A percentile compares a stretch with the other conserved stretches of the same genome.
Conservation (phyloP, 2,113 vertebrate genomes). For the Nicator chloris region DNA sequence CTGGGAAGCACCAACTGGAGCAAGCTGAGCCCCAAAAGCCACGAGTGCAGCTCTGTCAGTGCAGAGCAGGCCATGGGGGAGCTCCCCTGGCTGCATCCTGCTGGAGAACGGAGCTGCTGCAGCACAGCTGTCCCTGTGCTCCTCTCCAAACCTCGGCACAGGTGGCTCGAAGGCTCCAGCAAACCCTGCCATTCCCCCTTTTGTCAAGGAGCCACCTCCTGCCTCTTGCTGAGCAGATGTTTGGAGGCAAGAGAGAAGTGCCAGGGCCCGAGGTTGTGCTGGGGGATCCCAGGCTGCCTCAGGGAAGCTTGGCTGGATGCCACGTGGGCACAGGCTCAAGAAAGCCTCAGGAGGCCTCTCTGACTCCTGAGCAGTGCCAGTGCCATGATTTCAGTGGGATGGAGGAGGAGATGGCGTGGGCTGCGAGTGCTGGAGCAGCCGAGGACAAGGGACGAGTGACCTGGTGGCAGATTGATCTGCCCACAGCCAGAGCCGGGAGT, state of each 20-base stretch:
- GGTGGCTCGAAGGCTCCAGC: neutral
- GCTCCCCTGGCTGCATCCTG: neutral
- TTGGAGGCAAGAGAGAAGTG: neutral
- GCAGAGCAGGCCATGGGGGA: neutral
- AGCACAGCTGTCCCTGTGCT: neutral
- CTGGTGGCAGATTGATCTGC: too few relatives aligned
- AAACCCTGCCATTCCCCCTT: neutral
- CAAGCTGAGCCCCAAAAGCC: neutral
- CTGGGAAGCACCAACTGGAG: conserved; percentile 1
- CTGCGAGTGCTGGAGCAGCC: too few relatives aligned
- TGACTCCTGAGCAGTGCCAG: neutral
- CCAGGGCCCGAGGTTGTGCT: too few relatives aligned
- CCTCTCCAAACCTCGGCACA: neutral
- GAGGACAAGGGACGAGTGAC: too few relatives aligned
- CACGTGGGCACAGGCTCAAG: neutral
- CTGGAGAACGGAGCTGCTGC: neutral
- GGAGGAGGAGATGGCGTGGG: too few relatives aligned
- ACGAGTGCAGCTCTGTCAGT: neutral
- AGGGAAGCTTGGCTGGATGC: neutral
- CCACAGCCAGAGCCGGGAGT: too few relatives aligned
- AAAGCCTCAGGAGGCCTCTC: neutral
- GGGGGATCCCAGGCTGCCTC: neutral
- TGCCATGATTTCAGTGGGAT: too few relatives aligned
- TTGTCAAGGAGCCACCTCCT: neutral
- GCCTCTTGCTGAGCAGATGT: neutral